A percentile compares a stretch with the other conserved stretches of the same genome.
phyloP scores from a whole-genome alignment of 2,113 vertebrate genomes.

The Gymnarchus niloticus region DNA sequence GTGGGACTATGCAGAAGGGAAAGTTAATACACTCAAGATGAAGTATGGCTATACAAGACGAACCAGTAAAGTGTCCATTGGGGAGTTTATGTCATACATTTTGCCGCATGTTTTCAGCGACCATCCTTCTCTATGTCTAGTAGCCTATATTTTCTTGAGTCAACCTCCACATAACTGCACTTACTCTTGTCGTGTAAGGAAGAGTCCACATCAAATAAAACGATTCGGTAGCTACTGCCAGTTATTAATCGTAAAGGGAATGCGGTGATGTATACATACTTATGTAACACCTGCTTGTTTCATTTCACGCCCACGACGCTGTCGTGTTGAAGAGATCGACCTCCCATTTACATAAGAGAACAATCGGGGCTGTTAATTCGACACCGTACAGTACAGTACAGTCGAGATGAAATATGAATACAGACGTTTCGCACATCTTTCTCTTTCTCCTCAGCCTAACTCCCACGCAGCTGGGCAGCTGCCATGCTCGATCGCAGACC shows the following conservation, averaged over 20 bases:
- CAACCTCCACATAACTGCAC: no score
- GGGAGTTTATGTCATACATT: no score
- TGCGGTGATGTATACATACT: not conserved
- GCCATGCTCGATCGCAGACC: not conserved
- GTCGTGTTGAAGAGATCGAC: no score
- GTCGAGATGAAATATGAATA: not conserved
- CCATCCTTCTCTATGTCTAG: no score
- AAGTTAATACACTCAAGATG: no score
- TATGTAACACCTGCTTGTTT: not conserved
- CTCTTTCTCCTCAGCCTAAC: not conserved
- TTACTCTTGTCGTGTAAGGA: no score
- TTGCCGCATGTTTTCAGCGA: not conserved
- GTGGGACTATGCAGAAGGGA: no score
- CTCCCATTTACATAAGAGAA: not conserved
- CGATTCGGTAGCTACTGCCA: not conserved
- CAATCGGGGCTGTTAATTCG: not conserved
- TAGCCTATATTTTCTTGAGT: no score
- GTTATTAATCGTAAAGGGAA: not conserved
- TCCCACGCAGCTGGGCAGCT: conserved; percentile 5
- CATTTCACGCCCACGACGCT: not conserved
- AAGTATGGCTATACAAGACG: no score
- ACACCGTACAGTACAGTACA: no score
- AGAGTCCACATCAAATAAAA: not conserved
- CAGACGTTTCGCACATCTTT: not conserved
- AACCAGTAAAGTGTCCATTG: no score